phyloP scores from a whole-genome alignment of 1,140 invertebrate species.

The Bombus vancouverensis region DNA sequence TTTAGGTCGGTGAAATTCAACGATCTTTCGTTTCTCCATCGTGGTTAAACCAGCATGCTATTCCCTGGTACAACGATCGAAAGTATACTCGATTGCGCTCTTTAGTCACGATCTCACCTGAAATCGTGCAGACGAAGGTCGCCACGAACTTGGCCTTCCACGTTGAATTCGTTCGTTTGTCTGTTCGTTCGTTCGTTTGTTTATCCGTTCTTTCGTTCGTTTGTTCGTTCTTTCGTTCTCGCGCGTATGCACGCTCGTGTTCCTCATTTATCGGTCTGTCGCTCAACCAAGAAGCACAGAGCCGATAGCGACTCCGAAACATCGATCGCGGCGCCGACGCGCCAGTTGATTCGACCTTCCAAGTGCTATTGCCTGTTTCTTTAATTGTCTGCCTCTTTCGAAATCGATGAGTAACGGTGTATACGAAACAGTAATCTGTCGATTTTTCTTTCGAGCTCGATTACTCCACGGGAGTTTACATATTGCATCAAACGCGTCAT shows the following conservation, averaged over 20 bases:
- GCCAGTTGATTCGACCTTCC: neutral
- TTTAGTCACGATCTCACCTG: constrained; percentile 56
- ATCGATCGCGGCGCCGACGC: neutral
- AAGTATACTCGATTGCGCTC: constrained; percentile 68
- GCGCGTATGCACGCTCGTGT: neutral
- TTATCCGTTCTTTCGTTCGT: fast-evolving
- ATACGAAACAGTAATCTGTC: neutral
- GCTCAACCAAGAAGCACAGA: neutral
- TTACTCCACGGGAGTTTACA: neutral
- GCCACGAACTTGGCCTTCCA: constrained; percentile 57
- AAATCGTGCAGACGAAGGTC: constrained; percentile 31
- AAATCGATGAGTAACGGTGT: constrained; percentile 1
- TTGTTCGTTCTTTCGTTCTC: neutral
- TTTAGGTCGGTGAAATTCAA: constrained; percentile 79
- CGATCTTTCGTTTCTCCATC: constrained; percentile 56
- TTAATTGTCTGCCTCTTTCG: neutral
- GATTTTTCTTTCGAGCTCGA: neutral
- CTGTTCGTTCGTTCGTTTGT: fast-evolving
- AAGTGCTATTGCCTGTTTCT: neutral
- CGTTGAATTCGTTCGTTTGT: constrained; percentile 15
- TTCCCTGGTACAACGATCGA: constrained; percentile 58
- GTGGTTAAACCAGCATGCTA: constrained; percentile 29
- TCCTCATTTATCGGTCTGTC: constrained; percentile 4
- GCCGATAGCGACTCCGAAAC: neutral
- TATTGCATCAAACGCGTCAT: neutral